phyloP scores from a whole-genome alignment of 2,113 vertebrate species.

The Tonatia bakeri region DNA sequence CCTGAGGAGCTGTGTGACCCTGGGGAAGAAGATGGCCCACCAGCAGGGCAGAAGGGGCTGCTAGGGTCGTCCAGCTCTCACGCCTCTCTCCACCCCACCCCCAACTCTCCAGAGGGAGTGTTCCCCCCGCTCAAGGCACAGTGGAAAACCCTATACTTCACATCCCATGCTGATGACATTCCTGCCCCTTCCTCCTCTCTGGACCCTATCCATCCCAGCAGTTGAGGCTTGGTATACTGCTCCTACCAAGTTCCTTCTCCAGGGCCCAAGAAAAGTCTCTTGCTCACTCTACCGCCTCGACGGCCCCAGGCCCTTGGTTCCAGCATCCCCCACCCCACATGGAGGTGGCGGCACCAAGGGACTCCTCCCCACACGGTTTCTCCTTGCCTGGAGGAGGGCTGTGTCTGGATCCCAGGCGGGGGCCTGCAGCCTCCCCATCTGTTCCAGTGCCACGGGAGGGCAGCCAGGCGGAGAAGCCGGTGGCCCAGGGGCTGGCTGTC shows the following conservation, averaged over 20 bases:
- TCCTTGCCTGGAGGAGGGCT: neutral
- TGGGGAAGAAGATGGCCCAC: conserved; percentile 49
- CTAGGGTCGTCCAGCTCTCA: neutral
- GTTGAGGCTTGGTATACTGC: neutral
- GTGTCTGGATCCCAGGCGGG: neutral
- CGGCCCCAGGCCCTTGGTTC: neutral
- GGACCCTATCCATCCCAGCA: neutral
- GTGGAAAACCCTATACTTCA: neutral
- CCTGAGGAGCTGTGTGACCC: conserved; percentile 20
- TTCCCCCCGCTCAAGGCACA: neutral
- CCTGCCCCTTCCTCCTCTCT: neutral
- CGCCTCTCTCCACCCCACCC: neutral
- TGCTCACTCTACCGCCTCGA: neutral
- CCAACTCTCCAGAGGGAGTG: neutral
- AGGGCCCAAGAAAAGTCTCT: neutral
- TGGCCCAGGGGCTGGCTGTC: neutral
- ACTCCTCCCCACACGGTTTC: neutral
- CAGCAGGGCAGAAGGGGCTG: neutral
- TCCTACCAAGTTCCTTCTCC: neutral
- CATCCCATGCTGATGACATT: neutral
- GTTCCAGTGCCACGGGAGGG: neutral
- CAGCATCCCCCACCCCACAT: neutral
- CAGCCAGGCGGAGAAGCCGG: neutral
- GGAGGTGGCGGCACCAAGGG: neutral
- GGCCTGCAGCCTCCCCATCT: neutral